Percentiles rank a stretch among this genome's conserved stretches.
Evolutionary conservation across 2,797 vertebrate species (phyloP).

Genomic region (Poeciliopsis gracilis): DNA sequence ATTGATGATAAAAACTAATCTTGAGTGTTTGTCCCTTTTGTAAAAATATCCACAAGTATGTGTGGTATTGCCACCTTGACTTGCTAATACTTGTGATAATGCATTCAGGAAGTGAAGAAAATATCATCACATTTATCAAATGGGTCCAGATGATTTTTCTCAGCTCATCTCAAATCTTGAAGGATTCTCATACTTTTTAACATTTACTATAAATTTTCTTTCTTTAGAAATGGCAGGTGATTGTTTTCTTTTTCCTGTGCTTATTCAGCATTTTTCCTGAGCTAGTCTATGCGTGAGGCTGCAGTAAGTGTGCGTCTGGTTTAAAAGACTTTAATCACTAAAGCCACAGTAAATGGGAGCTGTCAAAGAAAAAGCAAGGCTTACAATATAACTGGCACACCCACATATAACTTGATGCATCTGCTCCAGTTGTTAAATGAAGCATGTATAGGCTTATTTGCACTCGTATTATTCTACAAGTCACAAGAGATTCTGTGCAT

Average conservation of each 20-base stretch:
- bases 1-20: neutral
- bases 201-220: neutral
- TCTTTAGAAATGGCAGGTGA: neutral
- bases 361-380: slow-evolving; percentile 1
- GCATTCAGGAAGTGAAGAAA: neutral
- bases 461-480: slow-evolving; percentile 11
- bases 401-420: slow-evolving; percentile 8
- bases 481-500: slow-evolving; percentile 27
- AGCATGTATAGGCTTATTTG: slow-evolving; percentile 29
- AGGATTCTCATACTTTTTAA: neutral
- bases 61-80: neutral
- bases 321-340: slow-evolving; percentile 27
- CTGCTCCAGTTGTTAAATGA: slow-evolving; percentile 33
- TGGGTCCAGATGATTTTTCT: neutral
- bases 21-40: neutral
- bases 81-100: neutral
- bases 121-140: neutral
- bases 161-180: neutral
- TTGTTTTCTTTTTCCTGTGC: neutral
- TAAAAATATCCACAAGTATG: neutral
- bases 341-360: slow-evolving; percentile 16
- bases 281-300: neutral
- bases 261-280: neutral
- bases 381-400: slow-evolving; percentile 13
- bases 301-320: slow-evolving; percentile 5